Base-by-base conservation (phyloP, 1,140 invertebrate genomes). In the Psilanteris sp. region DNA sequence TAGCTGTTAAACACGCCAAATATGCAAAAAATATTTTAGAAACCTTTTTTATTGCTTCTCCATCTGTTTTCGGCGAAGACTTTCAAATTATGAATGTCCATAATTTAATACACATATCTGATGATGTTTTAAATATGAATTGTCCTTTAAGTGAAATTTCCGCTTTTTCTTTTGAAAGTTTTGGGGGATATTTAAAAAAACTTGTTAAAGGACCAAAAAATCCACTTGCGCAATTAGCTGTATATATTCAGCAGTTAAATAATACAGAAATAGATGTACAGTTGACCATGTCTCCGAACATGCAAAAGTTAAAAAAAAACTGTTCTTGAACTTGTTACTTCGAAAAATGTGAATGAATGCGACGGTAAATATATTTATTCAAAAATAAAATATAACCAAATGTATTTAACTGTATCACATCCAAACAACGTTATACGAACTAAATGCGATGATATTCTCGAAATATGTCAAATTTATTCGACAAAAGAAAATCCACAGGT, bases 31-130 rank as follows among this genome's bases (percentile, higher is more conserved):
- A 2, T 20, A 20, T 64, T 8, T 24, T 77, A 29, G 39, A 27
- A 29, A 41, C 13, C n/a, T 72, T 67, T 66, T 36, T 62, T 24
- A 32, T 6, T 29, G 3, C 61, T 9, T 15, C 37, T 15, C 24
- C 48, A 9, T 7, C 8, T 5, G 48, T 36, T 22, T 72, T 43
- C 27, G 74, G 67, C 24, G 2, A 4, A 15, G 57, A 73, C 9
- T 62, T 15, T 16, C 68, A 54, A 31, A 15, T 57, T 13, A 55
- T 73, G 26, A 77, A 77, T 16, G 32, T 59, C 1, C 75, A 71
- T 34, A 72, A 62, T 31, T 18, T 67, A n/a, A 7, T 55, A 3
- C 62, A 75, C 55, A 13, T 75, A 29, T 11, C 54, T 27, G 55
- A 73, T 57, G 68, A 73, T 41, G 24, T 26, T 5, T 41, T 34